A percentile compares a stretch with the other conserved stretches of the same genome.
phyloP scores from a whole-genome alignment of 2,113 vertebrate genomes.

The Procavia capensis region DNA sequence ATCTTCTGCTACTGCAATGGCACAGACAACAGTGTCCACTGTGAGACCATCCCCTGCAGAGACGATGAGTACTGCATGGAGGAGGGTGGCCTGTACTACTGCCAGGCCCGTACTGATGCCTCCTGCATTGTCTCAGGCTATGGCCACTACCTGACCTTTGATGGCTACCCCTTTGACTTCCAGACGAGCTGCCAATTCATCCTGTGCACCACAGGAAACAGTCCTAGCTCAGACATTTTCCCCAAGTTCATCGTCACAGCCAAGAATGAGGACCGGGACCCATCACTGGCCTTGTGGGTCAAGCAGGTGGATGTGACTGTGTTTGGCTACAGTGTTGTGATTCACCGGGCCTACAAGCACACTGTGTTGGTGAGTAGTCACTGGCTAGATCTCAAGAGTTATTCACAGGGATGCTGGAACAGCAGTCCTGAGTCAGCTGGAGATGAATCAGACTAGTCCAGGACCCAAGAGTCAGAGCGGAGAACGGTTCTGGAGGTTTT shows the following conservation, averaged over 20 bases:
- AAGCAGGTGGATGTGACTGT: slow-evolving; percentile 94
- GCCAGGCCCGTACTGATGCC: slow-evolving; percentile 92
- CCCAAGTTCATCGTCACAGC: slow-evolving; percentile 91
- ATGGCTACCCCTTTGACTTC: slow-evolving; percentile 94
- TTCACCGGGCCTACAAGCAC: slow-evolving; percentile 96
- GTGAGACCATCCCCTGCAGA: slow-evolving; percentile 91
- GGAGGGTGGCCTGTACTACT: slow-evolving; percentile 91
- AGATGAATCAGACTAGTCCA: rapidly evolving
- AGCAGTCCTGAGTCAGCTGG: background rate
- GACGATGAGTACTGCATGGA: slow-evolving; percentile 95
- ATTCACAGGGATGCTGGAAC: rapidly evolving
- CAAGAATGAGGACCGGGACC: slow-evolving; percentile 95
- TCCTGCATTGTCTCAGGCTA: slow-evolving; percentile 95
- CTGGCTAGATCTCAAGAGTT: background rate
- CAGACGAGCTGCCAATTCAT: slow-evolving; percentile 95
- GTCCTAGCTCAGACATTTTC: slow-evolving; percentile 80
- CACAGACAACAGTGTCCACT: slow-evolving; percentile 96
- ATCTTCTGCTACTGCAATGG: slow-evolving; percentile 98
- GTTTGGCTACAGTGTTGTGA: slow-evolving; percentile 93
- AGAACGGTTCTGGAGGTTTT: background rate
- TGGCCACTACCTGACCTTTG: slow-evolving; percentile 95
- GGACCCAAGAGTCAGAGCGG: background rate
- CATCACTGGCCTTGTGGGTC: slow-evolving; percentile 96
- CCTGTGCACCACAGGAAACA: slow-evolving; percentile 90
- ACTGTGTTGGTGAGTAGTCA: slow-evolving; percentile 93